phyloP scores from a whole-genome alignment of 2,113 vertebrate genomes.

The Serilophus lunatus region DNA sequence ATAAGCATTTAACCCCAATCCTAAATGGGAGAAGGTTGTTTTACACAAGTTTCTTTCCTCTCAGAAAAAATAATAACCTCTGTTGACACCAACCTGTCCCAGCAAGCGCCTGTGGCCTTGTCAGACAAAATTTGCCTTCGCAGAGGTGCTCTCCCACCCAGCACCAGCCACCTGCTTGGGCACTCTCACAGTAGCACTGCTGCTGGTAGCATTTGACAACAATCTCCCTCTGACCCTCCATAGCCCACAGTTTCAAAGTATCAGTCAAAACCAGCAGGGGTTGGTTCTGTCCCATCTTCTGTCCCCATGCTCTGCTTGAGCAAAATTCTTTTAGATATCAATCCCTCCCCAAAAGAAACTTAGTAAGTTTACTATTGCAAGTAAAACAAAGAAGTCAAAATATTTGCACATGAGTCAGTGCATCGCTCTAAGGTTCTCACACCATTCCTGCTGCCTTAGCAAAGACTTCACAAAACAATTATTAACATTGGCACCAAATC shows the following conservation, averaged over 20 bases:
- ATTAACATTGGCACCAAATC: constrained; percentile 39
- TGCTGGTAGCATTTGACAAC: not conserved
- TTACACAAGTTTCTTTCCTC: not conserved
- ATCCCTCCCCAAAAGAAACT: not conserved
- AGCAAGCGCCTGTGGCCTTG: not conserved
- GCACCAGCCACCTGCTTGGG: not conserved
- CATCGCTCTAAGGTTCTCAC: not conserved
- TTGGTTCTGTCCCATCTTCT: not conserved
- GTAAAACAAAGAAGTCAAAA: constrained; percentile 46
- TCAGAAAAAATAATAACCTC: not conserved
- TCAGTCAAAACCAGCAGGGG: not conserved
- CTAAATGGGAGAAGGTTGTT: not conserved
- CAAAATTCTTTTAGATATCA: not conserved
- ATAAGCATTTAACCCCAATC: not conserved
- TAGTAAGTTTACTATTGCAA: not conserved
- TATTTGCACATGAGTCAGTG: constrained; percentile 29
- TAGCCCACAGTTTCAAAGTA: not conserved
- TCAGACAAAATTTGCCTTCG: not conserved
- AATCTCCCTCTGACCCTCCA: not conserved
- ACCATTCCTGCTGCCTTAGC: constrained; percentile 40
- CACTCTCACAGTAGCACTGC: not conserved
- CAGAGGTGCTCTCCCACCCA: not conserved
- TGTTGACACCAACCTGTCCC: not conserved
- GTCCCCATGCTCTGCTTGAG: not conserved
- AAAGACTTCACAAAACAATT: constrained; percentile 40